Evolutionary conservation across 1,140 invertebrate genomes (phyloP), one percentile per base, ranked within the genome.

Genomic region (Cherax destructor): DNA sequence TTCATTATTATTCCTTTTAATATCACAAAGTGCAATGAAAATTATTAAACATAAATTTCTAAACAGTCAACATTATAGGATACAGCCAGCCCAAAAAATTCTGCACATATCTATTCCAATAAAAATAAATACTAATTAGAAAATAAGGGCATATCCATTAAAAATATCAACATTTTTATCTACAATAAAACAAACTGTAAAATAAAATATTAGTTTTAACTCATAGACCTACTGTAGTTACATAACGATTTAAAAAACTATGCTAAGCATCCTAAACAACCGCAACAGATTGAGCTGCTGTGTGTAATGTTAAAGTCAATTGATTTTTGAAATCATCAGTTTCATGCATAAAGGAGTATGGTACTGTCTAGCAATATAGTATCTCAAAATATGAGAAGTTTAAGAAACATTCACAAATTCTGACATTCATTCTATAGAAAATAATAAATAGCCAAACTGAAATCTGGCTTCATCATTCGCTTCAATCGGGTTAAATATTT

Each of bases 11-110:
- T 10, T 74, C 69, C 21, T 86, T 86, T 86, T 86, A 86, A 76
- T 86, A 86, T 86, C 83, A 86, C 83, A 86, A 86, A 86, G 83
- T 86, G 83, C 83, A 86, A 49, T 86, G 83, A 52, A 86, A 86
- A 86, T 86, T 69, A 76, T 74, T n/a, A 49, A 86, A 86, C 61
- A 74, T 65, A 83, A 59, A 65, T 21, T 50, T 50, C 83, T 86
- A 86, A 76, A 86, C 72, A 86, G 49, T 86, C 24, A 86, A 72
- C 21, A 24, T 49, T 76, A 52, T 47, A 86, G 30, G 49, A 65
- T 86, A 76, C 83, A 50, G 83, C 50, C n/a, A 21, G 18, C 30
- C 72, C 49, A 50, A 69, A 69, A 69, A 61, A 52, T 47, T 86
- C 83, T 72, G n/a, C 69, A 83, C 24, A 83, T 10, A 61, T 56